Base-by-base conservation (phyloP, 2,888 invertebrate species). In the Cheilosia vulpina region DNA sequence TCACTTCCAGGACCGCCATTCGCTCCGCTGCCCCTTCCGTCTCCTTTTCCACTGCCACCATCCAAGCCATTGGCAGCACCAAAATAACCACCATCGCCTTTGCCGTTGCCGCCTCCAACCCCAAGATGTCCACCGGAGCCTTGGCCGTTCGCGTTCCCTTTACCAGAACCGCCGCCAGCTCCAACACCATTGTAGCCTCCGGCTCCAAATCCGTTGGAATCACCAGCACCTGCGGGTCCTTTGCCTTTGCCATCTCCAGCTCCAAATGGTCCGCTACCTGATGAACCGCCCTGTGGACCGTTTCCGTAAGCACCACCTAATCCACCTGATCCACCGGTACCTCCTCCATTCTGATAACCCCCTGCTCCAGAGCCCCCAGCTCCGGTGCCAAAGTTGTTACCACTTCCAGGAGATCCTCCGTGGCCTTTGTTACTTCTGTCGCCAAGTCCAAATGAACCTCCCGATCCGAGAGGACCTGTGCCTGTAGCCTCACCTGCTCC, bases 391-490 rank as follows among this genome's bases (percentile, higher is more conserved):
- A 24, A 45, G 4, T 31, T 38, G 13, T 50, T 60, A 3, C 68
- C 41, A 50, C 27, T 53, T 21, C 21, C 88, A 53, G 24, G 45
- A 71, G 62, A 69, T 53, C 88, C 88, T 31, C 87, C 88, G 34
- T 45, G 45, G 13, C 87, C 87, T 3, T 88, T 88, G 19, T 85
- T 79, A 27, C 63, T 83, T 17, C 88, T 85, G 17, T 73, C 71
- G 15, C 88, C 88, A 13, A 85, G 81, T 6, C 71, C 60, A 38
- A 76, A 83, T 3, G 68, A 19, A 50, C 73, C 73, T 31, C 87
- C 52, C 7, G 34, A 15, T n/a, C 80, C 71, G 2, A 1, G 27
- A 7, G 38, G 27, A 0, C 71, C 71, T 9, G 24, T 24, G 7
- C 81, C 71, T 21, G 11, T 38, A 58, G 43, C 66, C 43, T 53